These are phyloP conservation scores for Sphenodon punctatus DNA, from an alignment of 2,797 vertebrate genomes.

Conservation along the genomic window DNA sequence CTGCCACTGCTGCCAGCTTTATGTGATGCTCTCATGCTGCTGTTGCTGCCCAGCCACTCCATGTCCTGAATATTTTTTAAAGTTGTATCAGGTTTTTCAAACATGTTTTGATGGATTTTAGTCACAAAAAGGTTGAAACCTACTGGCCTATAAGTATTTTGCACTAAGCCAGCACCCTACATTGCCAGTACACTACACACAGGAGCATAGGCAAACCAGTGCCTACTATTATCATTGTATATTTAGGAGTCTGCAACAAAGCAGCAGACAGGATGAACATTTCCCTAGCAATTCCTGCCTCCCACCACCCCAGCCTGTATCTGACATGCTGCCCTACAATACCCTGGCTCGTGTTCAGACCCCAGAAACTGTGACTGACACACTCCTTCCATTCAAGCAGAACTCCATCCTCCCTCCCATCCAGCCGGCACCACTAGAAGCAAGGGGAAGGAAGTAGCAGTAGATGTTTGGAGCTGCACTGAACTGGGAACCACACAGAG, in stretches of 20 bases:
- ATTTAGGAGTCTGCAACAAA: accelerated
- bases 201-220: neutral
- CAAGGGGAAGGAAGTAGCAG: accelerated
- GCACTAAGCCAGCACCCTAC: too few species aligned
- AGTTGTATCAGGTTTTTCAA: too few species aligned
- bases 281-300: neutral
- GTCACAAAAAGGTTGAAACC: too few species aligned
- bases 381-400: neutral
- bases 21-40: too few species aligned
- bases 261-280: neutral
- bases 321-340: neutral
- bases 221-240: neutral
- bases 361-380: neutral
- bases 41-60: too few species aligned
- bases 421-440: accelerated
- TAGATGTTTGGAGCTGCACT: neutral
- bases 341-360: neutral
- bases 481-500: neutral
- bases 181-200: too few species aligned
- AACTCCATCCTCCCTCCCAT: neutral
- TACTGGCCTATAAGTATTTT: too few species aligned
- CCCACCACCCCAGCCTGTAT: accelerated
- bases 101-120: too few species aligned
- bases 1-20: too few species aligned
- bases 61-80: too few species aligned